A percentile compares a stretch with the other conserved stretches of the same genome.
Conservation (phyloP, 1,140 invertebrate species). For the Aporrectodea caliginosa region DNA sequence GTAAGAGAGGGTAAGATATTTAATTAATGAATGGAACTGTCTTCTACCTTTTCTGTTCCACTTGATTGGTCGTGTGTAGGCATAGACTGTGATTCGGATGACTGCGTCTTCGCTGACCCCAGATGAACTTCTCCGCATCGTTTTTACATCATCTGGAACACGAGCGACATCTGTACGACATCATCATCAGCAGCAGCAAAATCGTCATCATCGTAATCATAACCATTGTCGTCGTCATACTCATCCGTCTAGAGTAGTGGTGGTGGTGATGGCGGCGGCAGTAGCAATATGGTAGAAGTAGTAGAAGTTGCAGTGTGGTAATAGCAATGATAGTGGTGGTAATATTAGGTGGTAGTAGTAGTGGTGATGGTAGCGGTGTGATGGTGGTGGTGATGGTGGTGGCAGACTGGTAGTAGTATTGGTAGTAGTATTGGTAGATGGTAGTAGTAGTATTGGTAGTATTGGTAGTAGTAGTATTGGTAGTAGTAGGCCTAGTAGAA, state of each 20-base stretch:
- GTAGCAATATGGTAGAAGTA: no score
- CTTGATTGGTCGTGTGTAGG: neutral
- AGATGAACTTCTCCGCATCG: neutral
- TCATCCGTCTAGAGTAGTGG: no score
- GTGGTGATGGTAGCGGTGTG: no score
- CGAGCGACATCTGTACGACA: neutral
- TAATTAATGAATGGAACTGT: neutral
- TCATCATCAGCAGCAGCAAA: neutral
- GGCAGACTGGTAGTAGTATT: no score
- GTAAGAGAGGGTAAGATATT: no score
- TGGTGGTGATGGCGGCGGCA: no score
- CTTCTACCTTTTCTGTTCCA: neutral
- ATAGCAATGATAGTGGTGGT: no score
- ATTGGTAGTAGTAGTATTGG: neutral
- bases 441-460: neutral
- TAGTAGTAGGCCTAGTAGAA: neutral
- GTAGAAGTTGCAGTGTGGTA: no score
- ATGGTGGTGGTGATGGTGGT: no score
- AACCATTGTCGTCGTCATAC: neutral
- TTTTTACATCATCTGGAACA: neutral
- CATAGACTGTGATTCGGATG: neutral
- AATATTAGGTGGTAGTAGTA: no score
- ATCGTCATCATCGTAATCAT: neutral
- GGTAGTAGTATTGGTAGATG: neutral
- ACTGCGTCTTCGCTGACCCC: neutral